Evolutionary conservation across 2,113 vertebrate species (phyloP).

Genomic region (Empidonax alnorum): DNA sequence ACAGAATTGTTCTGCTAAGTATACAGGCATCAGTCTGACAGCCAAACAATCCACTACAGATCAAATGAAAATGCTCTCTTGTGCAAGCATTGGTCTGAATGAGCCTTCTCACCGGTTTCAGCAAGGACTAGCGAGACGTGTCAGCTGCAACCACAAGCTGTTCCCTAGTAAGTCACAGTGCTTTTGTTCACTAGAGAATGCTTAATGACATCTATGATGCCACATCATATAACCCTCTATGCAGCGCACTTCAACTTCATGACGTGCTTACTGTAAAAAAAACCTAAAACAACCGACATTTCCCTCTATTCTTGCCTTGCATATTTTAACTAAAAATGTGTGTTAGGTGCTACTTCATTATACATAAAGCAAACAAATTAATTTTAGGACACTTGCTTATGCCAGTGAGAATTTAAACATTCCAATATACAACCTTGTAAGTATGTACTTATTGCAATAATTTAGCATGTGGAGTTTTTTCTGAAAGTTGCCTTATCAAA

Average conservation of each 20-base stretch:
- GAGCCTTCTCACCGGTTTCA: slow-evolving; percentile 3
- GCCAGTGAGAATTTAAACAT: not conserved
- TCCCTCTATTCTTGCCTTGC: not conserved
- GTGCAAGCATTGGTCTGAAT: not conserved
- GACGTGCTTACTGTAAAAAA: not conserved
- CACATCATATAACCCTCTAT: not conserved
- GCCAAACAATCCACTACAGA: slow-evolving; percentile 20
- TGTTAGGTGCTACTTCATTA: not conserved
- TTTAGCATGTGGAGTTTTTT: not conserved
- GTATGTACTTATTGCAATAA: not conserved
- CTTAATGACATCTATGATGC: not conserved
- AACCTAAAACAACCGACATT: not conserved
- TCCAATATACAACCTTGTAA: not conserved
- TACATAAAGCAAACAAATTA: not conserved
- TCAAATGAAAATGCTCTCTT: slow-evolving; percentile 33
- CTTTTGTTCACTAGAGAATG: slow-evolving; percentile 11
- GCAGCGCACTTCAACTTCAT: not conserved
- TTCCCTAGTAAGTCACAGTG: not conserved
- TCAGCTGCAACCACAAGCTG: slow-evolving; percentile 44
- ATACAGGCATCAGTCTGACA: not conserved
- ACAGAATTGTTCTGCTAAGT: not conserved
- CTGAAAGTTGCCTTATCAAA: not conserved
- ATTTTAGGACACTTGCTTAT: not conserved
- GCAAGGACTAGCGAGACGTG: not conserved
- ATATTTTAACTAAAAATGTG: not conserved